These are phyloP conservation scores for Synergus gifuensis DNA, from an alignment of 2,888 invertebrate genomes.

Conservation along the genomic window DNA sequence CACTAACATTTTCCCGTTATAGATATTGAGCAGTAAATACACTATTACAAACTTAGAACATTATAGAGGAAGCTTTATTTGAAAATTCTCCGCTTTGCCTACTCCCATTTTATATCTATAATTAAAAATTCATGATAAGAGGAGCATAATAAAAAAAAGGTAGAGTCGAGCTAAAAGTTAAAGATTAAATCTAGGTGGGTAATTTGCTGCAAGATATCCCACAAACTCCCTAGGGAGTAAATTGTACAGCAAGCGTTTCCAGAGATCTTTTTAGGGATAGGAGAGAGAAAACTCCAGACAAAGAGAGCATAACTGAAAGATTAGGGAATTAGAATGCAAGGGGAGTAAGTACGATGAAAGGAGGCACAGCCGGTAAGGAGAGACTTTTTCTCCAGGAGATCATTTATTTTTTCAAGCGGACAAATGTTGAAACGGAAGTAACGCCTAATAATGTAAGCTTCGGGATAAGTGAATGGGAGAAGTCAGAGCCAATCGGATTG, in stretches of 20 bases:
- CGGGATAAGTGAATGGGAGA: constrained; percentile 65
- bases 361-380: constrained; percentile 47
- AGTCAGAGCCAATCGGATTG: constrained; percentile 44
- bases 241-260: constrained; percentile 57
- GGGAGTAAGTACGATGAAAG: constrained; percentile 53
- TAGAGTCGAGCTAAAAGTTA: constrained; percentile 48
- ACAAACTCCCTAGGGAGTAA: constrained; percentile 58
- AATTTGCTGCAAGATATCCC: constrained; percentile 59
- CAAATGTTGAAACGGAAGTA: constrained; percentile 66
- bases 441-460: constrained; percentile 71
- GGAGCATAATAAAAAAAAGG: constrained; percentile 26
- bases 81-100: not conserved
- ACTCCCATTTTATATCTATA: constrained; percentile 23
- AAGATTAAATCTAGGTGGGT: constrained; percentile 61
- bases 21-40: not conserved
- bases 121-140: constrained; percentile 29
- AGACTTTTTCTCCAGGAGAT: constrained; percentile 54
- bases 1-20: too few species aligned
- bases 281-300: constrained; percentile 48
- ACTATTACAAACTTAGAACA: not conserved
- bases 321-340: constrained; percentile 52
- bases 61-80: not conserved
- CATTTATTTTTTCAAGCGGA: constrained; percentile 67
- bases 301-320: constrained; percentile 48
- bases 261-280: constrained; percentile 50